Evolutionary conservation across 2,888 invertebrate genomes (phyloP), one percentile per base, ranked within the genome.

Genomic region (Clusia tigrina): DNA sequence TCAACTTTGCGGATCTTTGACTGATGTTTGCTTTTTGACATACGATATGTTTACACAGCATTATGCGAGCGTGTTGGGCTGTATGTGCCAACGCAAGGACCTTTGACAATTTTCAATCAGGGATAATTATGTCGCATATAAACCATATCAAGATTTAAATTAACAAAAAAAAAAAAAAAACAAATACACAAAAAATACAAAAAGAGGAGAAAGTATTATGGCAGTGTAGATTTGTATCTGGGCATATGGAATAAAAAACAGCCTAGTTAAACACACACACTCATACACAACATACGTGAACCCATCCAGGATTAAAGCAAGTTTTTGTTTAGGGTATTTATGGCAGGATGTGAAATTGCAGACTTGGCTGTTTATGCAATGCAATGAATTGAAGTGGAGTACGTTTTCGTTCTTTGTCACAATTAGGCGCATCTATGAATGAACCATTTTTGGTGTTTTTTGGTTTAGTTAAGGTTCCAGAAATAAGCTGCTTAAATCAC

Each of bases 61-160:
- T 54, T 54, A 54, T 54, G 54, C 17, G 54, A 54, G 54, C 32
- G 54, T 54, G 25, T 25, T 5, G n/a, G 5, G 10, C 24, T 54
- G 54, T 48, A n/a, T 48, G 20, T n/a, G 24, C 25, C 25, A 15
- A 26, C 18, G 32, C 12, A 37, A 37, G 26, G 57, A 65, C 65
- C 68, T 69, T 70, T 62, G 64, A 66, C 68, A 60, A 63, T 23
- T 52, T 73, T 67, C 68, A 73, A 73, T 73, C 78, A 71, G 70
- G 63, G 69, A 76, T 73, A 80, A 79, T 79, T 79, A 79, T 74
- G 71, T 74, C 71, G 71, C 78, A 76, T 72, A 74, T 71, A 73
- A 73, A 72, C 71, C 71, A 64, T 76, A 76, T 76, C 76, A 65
- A 67, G 73, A 73, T 73, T 64, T 48, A 48, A 48, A 48, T 48